Conservation (phyloP, 2,888 invertebrate species). For the Leucozona laternaria region DNA sequence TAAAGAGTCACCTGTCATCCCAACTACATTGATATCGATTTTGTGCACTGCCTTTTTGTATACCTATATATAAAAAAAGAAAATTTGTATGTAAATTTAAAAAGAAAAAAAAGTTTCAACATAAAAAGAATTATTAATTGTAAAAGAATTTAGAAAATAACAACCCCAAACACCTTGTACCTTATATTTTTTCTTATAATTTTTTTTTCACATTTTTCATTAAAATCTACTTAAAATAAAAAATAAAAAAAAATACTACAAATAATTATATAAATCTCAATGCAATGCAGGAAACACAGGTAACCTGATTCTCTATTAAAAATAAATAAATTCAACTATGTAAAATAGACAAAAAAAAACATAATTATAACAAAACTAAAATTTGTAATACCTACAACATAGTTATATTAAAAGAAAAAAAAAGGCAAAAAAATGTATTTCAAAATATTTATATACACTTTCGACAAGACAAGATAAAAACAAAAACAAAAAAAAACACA, state of each 20-base stretch:
- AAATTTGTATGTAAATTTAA: neutral
- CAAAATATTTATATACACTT: slow-evolving; percentile 75
- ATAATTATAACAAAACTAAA: slow-evolving; percentile 63
- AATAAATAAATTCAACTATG: slow-evolving; percentile 35
- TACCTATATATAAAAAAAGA: neutral
- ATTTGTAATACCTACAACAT: slow-evolving; percentile 67
- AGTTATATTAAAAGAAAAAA: slow-evolving; percentile 66
- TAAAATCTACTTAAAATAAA: slow-evolving; percentile 14
- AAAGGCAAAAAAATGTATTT: slow-evolving; percentile 64
- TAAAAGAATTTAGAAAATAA: neutral
- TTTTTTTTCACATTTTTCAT: slow-evolving; percentile 1
- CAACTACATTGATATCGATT: neutral
- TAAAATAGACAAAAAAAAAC: slow-evolving; percentile 38
- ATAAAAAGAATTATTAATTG: neutral
- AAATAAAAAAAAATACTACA: neutral
- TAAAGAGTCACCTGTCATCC: neutral
- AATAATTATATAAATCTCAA: slow-evolving; percentile 38
- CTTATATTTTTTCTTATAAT: slow-evolving; percentile 3
- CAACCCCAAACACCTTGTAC: slow-evolving; percentile 7
- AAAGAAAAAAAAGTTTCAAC: neutral
- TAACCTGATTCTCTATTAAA: slow-evolving; percentile 70
- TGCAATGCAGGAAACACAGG: slow-evolving; percentile 70
- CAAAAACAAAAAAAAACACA: slow-evolving; percentile 40
- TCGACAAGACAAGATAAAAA: slow-evolving; percentile 68
- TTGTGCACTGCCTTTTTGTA: slow-evolving; percentile 29